Evolutionary conservation across 2,888 invertebrate species (phyloP), one percentile per base, ranked within the genome.

Genomic region (Drosophila melanosoma): DNA sequence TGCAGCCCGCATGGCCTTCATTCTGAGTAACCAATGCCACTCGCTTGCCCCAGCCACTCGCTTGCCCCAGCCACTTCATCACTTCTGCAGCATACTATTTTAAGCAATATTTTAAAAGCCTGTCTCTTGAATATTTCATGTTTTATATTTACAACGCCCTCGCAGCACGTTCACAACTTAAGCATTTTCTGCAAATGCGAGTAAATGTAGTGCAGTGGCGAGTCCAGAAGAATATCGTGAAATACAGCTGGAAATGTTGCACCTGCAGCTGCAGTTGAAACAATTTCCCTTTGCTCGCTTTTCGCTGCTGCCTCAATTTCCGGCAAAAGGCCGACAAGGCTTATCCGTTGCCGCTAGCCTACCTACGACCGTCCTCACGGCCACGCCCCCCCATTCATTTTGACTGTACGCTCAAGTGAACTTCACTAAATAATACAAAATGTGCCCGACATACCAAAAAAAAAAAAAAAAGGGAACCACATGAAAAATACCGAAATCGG

Each of bases 91-190:
- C 65, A 49, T 45, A 60, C 59, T 60, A 49, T 69, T 57, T 81
- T 48, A 65, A 76, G 81, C 62, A 75, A 83, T 87, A 87, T 84
- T 89, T 84, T 89, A 84, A 84, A 89, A 89, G 89, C 74, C 69
- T 69, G 74, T 67, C 74, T 59, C 52, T 61, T 83, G 74, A 68
- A 84, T 84, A 79, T 79, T 83, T 81, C 53, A 87, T 89, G 57
- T 32, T 65, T 79, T 69, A 73, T 75, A 79, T 83, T 87, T 83
- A 73, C 84, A 69, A 51, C 72, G 72, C 72, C 64, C 68, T 40
- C 51, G 36, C 63, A 38, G 42, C 59, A 62, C 10, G 54, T 35
- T 35, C 69, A 54, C 53, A 64, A 56, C 81, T 78, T 62, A 59
- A 80, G 80, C 61, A 75, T 62, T 74, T 78, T 69, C 36, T 57